phyloP scores from a whole-genome alignment of 2,113 vertebrate species.

The Dromiciops gliroides region DNA sequence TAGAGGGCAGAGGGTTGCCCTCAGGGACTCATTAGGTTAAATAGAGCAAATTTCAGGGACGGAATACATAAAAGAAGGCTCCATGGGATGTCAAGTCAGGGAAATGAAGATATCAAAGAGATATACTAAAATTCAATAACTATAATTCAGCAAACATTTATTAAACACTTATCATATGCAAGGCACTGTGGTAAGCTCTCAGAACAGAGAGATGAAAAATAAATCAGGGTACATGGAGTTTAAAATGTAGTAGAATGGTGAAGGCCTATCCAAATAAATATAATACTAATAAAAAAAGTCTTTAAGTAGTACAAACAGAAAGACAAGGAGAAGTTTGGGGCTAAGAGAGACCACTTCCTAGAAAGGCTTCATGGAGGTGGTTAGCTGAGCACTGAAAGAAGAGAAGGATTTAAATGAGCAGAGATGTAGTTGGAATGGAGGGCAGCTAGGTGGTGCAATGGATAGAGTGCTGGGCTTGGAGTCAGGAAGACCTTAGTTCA shows the following conservation, averaged over 20 bases:
- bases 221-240: neutral
- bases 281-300: no score
- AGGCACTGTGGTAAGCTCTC: neutral
- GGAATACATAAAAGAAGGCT: neutral
- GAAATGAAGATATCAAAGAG: neutral
- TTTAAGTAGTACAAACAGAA: neutral
- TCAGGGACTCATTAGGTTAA: slow-evolving; percentile 1
- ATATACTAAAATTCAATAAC: neutral
- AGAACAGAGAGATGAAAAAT: neutral
- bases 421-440: neutral
- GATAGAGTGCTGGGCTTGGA: neutral
- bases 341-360: neutral
- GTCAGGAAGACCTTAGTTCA: no score
- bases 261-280: no score
- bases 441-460: neutral
- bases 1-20: neutral
- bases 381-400: neutral
- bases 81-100: neutral
- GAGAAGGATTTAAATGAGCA: neutral
- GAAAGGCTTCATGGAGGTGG: neutral
- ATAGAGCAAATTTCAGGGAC: neutral
- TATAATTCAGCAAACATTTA: neutral
- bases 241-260: neutral
- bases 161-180: neutral
- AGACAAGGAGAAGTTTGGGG: neutral